Evolutionary conservation across 2,113 vertebrate species (phyloP).

Genomic region (Microcebus ravelobensis): DNA sequence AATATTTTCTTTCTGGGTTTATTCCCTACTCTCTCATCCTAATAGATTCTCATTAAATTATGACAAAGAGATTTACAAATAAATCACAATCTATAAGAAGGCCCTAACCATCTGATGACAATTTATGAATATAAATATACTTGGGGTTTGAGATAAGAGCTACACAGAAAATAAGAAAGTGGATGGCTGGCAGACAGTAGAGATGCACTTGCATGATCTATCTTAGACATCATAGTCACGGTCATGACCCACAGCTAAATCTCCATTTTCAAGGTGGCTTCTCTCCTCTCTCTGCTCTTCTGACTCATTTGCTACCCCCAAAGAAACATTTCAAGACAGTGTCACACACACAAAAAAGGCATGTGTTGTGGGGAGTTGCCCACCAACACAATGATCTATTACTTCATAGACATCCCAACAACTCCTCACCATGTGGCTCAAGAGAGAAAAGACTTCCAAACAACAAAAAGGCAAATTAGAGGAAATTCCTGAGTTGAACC

Average conservation of each 20-base stretch:
- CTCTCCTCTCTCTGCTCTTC: background rate
- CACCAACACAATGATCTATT: background rate
- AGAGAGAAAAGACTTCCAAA: background rate
- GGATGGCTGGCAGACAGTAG: background rate
- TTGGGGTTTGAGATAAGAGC: background rate
- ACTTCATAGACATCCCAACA: background rate
- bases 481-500: background rate
- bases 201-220: background rate
- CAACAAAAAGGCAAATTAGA: background rate
- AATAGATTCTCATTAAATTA: constrained; percentile 18
- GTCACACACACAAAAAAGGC: background rate
- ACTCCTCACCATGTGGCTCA: background rate
- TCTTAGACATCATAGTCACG: background rate
- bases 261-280: background rate
- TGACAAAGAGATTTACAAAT: constrained; percentile 11
- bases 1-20: constrained; percentile 57
- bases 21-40: background rate
- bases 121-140: background rate
- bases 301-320: background rate
- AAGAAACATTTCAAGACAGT: constrained; percentile 33
- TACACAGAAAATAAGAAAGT: background rate
- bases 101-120: background rate
- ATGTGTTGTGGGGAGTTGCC: background rate
- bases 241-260: background rate
- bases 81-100: background rate